These are phyloP conservation scores for Parapsyche elsis DNA, from an alignment of 1,140 invertebrate species.

Conservation along the genomic window DNA sequence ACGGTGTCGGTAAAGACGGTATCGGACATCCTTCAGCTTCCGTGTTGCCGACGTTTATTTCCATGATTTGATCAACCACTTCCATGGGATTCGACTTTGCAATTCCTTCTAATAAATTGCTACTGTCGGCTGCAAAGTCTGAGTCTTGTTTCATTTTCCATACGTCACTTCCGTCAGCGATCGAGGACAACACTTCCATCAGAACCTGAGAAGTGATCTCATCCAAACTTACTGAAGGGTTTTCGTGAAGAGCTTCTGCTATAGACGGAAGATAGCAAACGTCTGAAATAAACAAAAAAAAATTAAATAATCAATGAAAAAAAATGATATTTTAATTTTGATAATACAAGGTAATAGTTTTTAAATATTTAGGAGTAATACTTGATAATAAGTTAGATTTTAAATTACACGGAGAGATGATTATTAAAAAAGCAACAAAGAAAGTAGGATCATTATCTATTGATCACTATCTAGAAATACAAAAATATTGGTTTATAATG, in stretches of 20 bases:
- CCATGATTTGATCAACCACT: constrained; percentile 15
- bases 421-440: too few relatives aligned
- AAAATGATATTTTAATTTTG: constrained; percentile 1
- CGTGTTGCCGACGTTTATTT: constrained; percentile 45
- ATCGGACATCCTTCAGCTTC: constrained; percentile 58
- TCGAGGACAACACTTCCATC: constrained; percentile 76
- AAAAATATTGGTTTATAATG: too few relatives aligned
- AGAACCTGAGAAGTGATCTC: constrained; percentile 73
- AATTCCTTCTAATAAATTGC: neutral
- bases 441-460: too few relatives aligned
- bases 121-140: neutral
- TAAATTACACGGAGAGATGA: too few relatives aligned
- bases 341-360: too few relatives aligned
- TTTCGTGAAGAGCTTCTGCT: constrained; percentile 66
- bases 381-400: too few relatives aligned
- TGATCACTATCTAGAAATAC: too few relatives aligned
- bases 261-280: constrained; percentile 74
- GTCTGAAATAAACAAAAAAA: constrained; percentile 59
- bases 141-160: constrained; percentile 62
- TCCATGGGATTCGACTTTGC: constrained; percentile 16
- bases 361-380: too few relatives aligned
- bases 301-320: neutral
- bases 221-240: constrained; percentile 65
- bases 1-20: constrained; percentile 58
- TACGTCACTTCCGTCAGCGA: constrained; percentile 72